phyloP scores from a whole-genome alignment of 2,888 invertebrate genomes.

The Penaeus monodon region DNA sequence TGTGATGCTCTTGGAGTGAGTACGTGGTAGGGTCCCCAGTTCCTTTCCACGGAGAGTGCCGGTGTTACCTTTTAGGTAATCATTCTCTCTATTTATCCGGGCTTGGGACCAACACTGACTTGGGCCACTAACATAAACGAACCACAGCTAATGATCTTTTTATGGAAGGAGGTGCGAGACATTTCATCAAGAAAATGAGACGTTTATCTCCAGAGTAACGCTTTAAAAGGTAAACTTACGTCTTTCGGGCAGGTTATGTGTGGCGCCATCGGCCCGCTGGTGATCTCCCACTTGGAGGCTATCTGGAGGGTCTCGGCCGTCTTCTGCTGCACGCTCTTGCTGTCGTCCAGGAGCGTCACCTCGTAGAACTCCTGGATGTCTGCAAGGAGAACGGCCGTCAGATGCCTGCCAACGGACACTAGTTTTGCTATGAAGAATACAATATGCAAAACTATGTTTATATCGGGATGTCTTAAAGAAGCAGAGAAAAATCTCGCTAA shows the following conservation, averaged over 20 bases:
- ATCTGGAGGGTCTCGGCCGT: constrained; percentile 95
- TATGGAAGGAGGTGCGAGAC: not conserved
- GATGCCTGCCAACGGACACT: not conserved
- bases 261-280: constrained; percentile 76
- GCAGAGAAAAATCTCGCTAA: no score
- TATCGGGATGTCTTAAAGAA: no score
- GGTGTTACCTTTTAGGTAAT: no score
- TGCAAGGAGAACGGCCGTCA: constrained; percentile 19
- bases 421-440: no score
- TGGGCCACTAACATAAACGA: no score
- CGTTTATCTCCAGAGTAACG: not conserved
- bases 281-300: constrained; percentile 92
- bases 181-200: not conserved
- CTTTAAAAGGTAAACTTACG: constrained; percentile 32
- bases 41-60: no score
- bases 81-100: no score
- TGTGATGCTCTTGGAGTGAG: no score
- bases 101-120: no score
- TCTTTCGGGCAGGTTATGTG: constrained; percentile 72
- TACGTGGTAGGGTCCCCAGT: no score
- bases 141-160: no score
- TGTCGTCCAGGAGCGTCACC: constrained; percentile 93
- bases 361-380: constrained; percentile 99
- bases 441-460: no score
- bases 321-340: constrained; percentile 94